Percentiles rank a stretch among this genome's conserved stretches.
Evolutionary conservation across 2,888 invertebrate genomes (phyloP).

Genomic region (Aphodius sticticus): DNA sequence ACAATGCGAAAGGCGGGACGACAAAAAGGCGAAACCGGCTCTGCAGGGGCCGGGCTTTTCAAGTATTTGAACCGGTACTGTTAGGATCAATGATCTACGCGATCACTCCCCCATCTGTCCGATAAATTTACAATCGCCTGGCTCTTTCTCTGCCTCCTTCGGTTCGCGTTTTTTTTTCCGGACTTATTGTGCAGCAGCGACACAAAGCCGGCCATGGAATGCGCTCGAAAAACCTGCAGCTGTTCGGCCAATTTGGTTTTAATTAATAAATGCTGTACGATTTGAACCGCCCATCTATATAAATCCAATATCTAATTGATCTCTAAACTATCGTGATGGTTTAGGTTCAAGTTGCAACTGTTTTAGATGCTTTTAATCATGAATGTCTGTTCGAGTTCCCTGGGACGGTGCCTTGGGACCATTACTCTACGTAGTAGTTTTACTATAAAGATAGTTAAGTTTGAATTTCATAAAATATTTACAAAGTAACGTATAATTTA

Average conservation of each 20-base stretch:
- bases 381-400: not conserved
- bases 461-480: not conserved
- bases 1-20: constrained; percentile 27
- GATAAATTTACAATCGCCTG: constrained; percentile 30
- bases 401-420: not conserved
- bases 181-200: not conserved
- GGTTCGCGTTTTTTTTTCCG: not conserved
- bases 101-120: constrained; percentile 35
- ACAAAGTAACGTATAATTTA: not conserved
- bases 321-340: not conserved
- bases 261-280: not conserved
- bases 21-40: constrained; percentile 39
- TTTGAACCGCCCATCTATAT: not conserved
- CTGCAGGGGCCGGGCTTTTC: constrained; percentile 37
- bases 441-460: not conserved
- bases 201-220: too few relatives aligned
- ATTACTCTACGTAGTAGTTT: not conserved
- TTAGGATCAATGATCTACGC: constrained; percentile 40
- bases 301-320: not conserved
- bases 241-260: not conserved
- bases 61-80: constrained; percentile 40
- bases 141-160: not conserved
- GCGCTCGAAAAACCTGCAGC: not conserved
- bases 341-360: not conserved
- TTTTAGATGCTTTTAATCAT: not conserved